Evolutionary conservation across 2,888 invertebrate genomes (phyloP).

Genomic region (Heterodera filipjevi): DNA sequence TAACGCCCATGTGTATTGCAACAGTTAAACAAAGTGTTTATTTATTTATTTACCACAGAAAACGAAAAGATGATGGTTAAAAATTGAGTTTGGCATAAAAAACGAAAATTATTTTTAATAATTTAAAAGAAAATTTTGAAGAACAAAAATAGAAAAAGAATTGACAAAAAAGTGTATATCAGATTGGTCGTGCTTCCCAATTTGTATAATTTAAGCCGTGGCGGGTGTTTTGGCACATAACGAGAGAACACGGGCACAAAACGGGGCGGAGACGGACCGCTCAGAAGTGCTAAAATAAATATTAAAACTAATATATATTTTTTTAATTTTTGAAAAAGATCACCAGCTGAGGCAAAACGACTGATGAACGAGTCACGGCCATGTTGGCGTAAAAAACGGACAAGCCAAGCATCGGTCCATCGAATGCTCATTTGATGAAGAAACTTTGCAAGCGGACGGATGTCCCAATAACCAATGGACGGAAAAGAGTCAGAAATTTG

Average conservation of each 20-base stretch:
- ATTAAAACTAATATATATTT: neutral
- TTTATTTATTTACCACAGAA: too few relatives aligned
- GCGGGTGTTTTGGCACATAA: slow-evolving; percentile 17
- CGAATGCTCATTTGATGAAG: slow-evolving; percentile 27
- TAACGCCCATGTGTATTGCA: too few relatives aligned
- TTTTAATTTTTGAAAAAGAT: neutral
- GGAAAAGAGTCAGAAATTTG: slow-evolving; percentile 36
- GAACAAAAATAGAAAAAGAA: slow-evolving; percentile 24
- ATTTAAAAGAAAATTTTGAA: slow-evolving; percentile 23
- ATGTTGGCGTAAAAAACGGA: slow-evolving; percentile 37
- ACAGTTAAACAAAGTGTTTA: too few relatives aligned
- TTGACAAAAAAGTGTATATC: slow-evolving; percentile 18
- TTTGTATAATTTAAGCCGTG: slow-evolving; percentile 32
- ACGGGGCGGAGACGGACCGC: slow-evolving; percentile 40
- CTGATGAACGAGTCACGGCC: slow-evolving; percentile 26
- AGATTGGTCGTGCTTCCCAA: slow-evolving; percentile 38
- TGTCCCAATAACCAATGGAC: slow-evolving; percentile 33
- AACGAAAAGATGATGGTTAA: too few relatives aligned
- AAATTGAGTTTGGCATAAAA: too few relatives aligned
- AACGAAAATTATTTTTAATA: too few relatives aligned
- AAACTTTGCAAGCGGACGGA: slow-evolving; percentile 29
- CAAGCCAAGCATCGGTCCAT: slow-evolving; percentile 32
- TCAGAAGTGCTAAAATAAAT: slow-evolving; percentile 27
- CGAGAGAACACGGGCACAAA: slow-evolving; percentile 41
- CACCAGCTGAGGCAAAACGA: slow-evolving; percentile 20